Conservation (phyloP, 2,888 invertebrate species). For the Fragum fragum region DNA sequence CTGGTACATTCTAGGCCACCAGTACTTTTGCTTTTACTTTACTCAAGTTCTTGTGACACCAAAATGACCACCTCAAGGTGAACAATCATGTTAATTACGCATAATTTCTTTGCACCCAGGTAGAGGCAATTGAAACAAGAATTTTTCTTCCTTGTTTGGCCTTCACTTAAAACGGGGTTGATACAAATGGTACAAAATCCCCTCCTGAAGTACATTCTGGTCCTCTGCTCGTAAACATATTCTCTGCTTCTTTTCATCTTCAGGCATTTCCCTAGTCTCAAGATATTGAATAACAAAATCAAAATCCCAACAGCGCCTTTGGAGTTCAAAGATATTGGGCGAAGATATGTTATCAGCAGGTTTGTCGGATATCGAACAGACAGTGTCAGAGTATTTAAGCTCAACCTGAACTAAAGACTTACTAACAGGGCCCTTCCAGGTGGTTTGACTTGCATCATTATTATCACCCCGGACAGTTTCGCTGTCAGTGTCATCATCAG, state of each 20-base stretch:
- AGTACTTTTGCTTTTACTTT: constrained; percentile 28
- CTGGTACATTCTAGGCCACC: constrained; percentile 34
- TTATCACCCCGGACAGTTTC: too few species aligned
- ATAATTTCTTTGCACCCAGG: constrained; percentile 29
- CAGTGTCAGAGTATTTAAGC: too few species aligned
- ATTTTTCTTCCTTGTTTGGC: constrained; percentile 20
- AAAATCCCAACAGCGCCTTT: too few species aligned
- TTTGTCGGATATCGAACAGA: too few species aligned
- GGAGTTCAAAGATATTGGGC: too few species aligned
- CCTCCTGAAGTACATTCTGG: constrained; percentile 23
- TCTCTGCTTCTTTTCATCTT: constrained; percentile 19
- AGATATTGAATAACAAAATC: constrained; percentile 6
- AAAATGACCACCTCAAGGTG: constrained; percentile 9
- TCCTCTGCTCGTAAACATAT: constrained; percentile 19
- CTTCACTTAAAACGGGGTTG: constrained; percentile 11
- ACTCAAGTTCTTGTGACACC: constrained; percentile 21
- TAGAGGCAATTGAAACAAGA: constrained; percentile 30
- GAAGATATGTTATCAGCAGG: too few species aligned
- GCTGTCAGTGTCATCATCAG: too few species aligned
- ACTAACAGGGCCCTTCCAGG: too few species aligned
- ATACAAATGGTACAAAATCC: constrained; percentile 15
- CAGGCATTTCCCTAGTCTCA: background rate
- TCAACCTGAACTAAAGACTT: too few species aligned
- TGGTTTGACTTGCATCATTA: too few species aligned
- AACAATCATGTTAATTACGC: constrained; percentile 5